Evolutionary conservation across 2,113 vertebrate genomes (phyloP), one percentile per base, ranked within the genome.

Genomic region (Solea solea): DNA sequence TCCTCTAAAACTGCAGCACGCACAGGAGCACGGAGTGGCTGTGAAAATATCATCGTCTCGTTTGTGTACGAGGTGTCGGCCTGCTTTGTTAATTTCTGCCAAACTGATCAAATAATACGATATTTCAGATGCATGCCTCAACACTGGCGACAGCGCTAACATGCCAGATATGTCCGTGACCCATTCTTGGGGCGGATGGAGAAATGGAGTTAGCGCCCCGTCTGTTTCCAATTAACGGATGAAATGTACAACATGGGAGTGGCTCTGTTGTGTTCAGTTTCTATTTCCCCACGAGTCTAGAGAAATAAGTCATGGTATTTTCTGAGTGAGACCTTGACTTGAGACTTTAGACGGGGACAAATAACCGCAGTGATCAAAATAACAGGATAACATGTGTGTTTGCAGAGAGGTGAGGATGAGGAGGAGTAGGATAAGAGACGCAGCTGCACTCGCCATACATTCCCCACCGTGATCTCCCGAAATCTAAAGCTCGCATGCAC

Each of bases 151-250:
- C 78, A 85, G 78, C 54, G 2, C 73, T 84, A 85, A 89, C 21
- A 21, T 21, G 21, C 21, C 21, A 21, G 21, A 21, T 86, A 89
- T 88, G 83, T 89, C 81, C 83, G 62, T 81, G 87, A 76, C 27
- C 55, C 75, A 75, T 87, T 9, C 34, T 84, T 21, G 74, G 74
- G 58, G 78, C 80, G 80, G 83, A 86, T 76, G 83, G 66, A 83
- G 76, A 69, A 72, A 75, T 71, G 70, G 89, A 86, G 86, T 85
- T 77, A 70, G 84, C 61, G 62, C 85, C 82, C 87, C 80, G 80
- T 91, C 91, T 93, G 91, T 93, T 93, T 90, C 90, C 90, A 93
- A 92, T 94, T 92, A 93, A 70, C 74, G 27, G 72, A 48, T 86
- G 75, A 90, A 91, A 91, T 84, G 81, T 85, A 88, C 83, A 83